phyloP scores from a whole-genome alignment of 64 coral and sea anemone genomes.

The Actinia equina region DNA sequence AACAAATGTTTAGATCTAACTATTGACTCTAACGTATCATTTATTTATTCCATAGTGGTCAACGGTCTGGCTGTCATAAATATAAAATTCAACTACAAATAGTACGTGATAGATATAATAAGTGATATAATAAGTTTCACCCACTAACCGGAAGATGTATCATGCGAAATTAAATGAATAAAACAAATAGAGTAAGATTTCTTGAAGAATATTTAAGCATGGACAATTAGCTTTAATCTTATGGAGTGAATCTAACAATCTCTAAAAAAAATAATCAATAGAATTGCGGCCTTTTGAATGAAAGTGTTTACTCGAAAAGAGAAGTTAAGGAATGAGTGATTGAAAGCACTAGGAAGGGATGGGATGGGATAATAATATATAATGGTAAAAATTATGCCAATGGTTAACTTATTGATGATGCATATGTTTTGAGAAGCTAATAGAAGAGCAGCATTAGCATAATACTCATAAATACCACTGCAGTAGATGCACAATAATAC shows the following conservation, averaged over 20 bases:
- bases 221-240: too few relatives aligned
- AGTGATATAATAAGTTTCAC: too few relatives aligned
- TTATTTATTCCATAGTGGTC: too few relatives aligned
- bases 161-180: neutral
- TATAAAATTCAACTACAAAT: too few relatives aligned
- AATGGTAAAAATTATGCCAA: neutral
- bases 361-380: neutral
- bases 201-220: neutral
- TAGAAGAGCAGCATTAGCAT: neutral
- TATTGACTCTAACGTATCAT: too few relatives aligned
- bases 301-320: neutral
- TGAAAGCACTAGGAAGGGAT: neutral
- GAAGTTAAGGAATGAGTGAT: neutral
- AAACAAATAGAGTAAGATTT: neutral
- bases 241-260: neutral
- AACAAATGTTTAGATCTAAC: too few relatives aligned
- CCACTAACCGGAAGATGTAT: too few relatives aligned
- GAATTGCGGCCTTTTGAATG: too few relatives aligned
- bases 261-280: neutral
- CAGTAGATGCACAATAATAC: neutral
- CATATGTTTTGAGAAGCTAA: neutral
- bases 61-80: too few relatives aligned
- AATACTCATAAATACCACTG: neutral
- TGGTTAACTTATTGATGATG: neutral
- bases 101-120: too few relatives aligned